Base-by-base conservation (phyloP, 2,888 invertebrate genomes). In the Andrena camellia region DNA sequence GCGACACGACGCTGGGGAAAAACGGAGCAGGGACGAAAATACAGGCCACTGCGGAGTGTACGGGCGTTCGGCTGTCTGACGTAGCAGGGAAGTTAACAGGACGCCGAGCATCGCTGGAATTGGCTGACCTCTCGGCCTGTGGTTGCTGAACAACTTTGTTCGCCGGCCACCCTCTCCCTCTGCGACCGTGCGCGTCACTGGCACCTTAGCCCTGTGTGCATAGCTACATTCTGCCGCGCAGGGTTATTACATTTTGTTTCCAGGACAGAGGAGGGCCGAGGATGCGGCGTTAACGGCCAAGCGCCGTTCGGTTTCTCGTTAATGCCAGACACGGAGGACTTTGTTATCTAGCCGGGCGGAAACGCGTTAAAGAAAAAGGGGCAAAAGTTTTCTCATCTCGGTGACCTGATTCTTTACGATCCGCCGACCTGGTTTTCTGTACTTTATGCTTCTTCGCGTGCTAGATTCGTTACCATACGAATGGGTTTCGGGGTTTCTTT, bases 101-200 rank as follows among this genome's bases (percentile, higher is more conserved):
- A 77, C 68, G 83, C 74, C 42, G 59, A 82, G 74, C 70, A 75
- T 54, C 79, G 42, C 66, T 50, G 66, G 81, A 87, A 85, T 87
- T 88, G 85, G 81, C 63, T 77, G 82, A 84, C 78, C 73, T 78
- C 76, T 68, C 72, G 79, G 62, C 77, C 71, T 64, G 70, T 57
- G 85, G 71, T 72, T 67, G 57, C 82, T 54, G 76, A 74, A 83
- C 83, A 86, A 86, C 83, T 86, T 86, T 78, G 84, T 75, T 78
- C 77, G 29, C 59, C 23, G n/a, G 35, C 50, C 48, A 69, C 59
- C 42, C 31, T 33, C 63, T 33, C 50, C 26, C 23, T 2, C 26
- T 4, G 23, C 48, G 17, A 54, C 10, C 74, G 35, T 66, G 60
- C 78, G 67, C 79, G 86, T 82, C 85, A 81, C 29, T 69, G 59